Base-by-base conservation (phyloP, 2,797 vertebrate species). In the Pogoniulus pusillus region DNA sequence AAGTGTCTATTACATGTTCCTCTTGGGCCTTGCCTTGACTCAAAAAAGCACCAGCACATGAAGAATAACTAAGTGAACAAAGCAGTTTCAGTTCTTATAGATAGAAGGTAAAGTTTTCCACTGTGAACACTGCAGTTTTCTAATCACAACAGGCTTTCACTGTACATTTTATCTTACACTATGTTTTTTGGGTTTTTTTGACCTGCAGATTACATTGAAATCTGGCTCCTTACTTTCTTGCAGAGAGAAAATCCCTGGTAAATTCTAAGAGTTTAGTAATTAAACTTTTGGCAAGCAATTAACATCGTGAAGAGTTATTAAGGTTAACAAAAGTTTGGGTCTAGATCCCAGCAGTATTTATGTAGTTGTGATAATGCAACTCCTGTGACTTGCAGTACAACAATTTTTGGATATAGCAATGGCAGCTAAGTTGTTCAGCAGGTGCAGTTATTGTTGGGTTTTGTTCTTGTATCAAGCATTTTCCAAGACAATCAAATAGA, bases 381-480 rank as follows among this genome's bases (percentile, higher is more conserved):
- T 22, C 11, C 26, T 68, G 54, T 45, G 26, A 64, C 35, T 43
- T 70, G 43, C 5, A 41, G 17, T 37, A 35, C 9, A 81, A 47
- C 4, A 49, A 4, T 9, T 78, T 57, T 22, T 53, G 7, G 34
- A 16, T 26, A 22, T 1, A 53, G 8, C 10, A 34, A 8, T 53
- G 0, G 3, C 24, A 57, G n/a, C 39, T 30, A 57, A 45, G 16
- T 9, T 74, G 10, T 64, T 84, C 10, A 60, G 51, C 24, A 47
- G 10, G 12, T 78, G n/a, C 22, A 7, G 8, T 1, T 35, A 20
- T 1, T 35, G 24, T 0, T 47, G 22, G 8, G 55, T 14, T 43
- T 80, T 59, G 32, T 27, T 51, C 49, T 51, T 27, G 13, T 51
- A 51, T 51, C 49, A 51, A 27, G 49, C 12, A 12, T 63, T 77